Evolutionary conservation across 35 echinoderm and acorn worm genomes (phyloP).

Genomic region (Chiridota heheva): DNA sequence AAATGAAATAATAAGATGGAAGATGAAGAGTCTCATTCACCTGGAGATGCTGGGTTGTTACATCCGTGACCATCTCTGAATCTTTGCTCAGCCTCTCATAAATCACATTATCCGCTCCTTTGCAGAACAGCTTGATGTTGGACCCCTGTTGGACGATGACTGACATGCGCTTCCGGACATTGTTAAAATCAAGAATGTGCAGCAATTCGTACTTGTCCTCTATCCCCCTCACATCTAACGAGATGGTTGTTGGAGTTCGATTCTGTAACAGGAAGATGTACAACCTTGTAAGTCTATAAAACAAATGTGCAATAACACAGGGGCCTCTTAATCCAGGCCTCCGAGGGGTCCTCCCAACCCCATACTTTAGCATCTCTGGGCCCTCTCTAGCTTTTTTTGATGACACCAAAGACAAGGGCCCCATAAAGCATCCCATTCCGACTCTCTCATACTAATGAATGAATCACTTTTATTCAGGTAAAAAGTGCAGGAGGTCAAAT

Average conservation of each 20-base stretch:
- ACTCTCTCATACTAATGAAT: too few relatives aligned
- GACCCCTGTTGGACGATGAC: conserved; percentile 78
- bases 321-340: not conserved
- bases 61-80: conserved; percentile 56
- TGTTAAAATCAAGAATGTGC: conserved; percentile 97
- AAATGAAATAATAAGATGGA: too few relatives aligned
- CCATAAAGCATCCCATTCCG: too few relatives aligned
- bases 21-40: conserved; percentile 56
- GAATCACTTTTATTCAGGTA: too few relatives aligned
- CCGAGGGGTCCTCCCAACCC: not conserved
- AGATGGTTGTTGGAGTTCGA: conserved; percentile 92
- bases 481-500: too few relatives aligned
- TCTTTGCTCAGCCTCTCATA: conserved; percentile 61
- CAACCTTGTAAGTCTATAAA: not conserved
- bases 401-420: too few relatives aligned
- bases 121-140: conserved; percentile 90
- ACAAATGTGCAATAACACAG: too few relatives aligned
- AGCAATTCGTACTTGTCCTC: conserved; percentile 90
- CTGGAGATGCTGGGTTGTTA: conserved; percentile 84
- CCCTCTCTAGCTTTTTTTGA: too few relatives aligned
- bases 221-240: conserved; percentile 62
- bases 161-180: conserved; percentile 95
- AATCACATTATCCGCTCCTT: conserved; percentile 93
- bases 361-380: too few relatives aligned
- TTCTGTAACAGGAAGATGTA: conserved; percentile 55